phyloP scores from a whole-genome alignment of 2,888 invertebrate species.

The Lasioglossum oenotherae region DNA sequence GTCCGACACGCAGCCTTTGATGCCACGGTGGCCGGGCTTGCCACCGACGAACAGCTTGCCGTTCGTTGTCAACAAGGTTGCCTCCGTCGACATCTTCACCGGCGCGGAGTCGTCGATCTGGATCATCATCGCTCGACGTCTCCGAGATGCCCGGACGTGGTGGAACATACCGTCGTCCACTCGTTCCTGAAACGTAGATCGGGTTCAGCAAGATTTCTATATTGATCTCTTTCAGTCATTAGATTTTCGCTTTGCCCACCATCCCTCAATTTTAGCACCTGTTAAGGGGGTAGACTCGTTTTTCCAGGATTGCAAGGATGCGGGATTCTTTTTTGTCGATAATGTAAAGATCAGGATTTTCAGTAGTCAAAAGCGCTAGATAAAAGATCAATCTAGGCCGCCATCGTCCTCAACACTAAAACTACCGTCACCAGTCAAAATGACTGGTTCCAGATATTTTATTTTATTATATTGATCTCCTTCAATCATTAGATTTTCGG shows the following conservation, averaged over 20 bases:
- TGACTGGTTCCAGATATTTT: too few species aligned
- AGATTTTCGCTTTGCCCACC: too few species aligned
- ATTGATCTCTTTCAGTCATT: not conserved
- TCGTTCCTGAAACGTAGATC: constrained; percentile 73
- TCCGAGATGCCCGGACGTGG: constrained; percentile 79
- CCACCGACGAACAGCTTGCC: constrained; percentile 83
- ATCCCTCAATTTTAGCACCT: too few species aligned
- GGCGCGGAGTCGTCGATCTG: constrained; percentile 80
- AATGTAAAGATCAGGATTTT: too few species aligned
- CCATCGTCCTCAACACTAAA: too few species aligned
- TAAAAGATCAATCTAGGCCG: too few species aligned
- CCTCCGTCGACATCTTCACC: constrained; percentile 76
- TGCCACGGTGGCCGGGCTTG: constrained; percentile 80
- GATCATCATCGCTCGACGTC: constrained; percentile 78
- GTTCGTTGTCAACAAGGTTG: constrained; percentile 79
- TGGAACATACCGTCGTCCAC: constrained; percentile 82
- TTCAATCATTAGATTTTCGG: not conserved
- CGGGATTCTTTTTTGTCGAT: too few species aligned
- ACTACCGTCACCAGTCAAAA: too few species aligned
- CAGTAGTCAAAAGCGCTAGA: too few species aligned
- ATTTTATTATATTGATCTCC: not conserved
- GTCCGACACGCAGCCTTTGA: constrained; percentile 81
- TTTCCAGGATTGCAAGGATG: too few species aligned
- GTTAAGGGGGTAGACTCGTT: too few species aligned
- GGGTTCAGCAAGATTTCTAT: not conserved